Evolutionary conservation across 1,140 invertebrate genomes (phyloP), one percentile per base, ranked within the genome.

Genomic region (Drosophila bifasciata): DNA sequence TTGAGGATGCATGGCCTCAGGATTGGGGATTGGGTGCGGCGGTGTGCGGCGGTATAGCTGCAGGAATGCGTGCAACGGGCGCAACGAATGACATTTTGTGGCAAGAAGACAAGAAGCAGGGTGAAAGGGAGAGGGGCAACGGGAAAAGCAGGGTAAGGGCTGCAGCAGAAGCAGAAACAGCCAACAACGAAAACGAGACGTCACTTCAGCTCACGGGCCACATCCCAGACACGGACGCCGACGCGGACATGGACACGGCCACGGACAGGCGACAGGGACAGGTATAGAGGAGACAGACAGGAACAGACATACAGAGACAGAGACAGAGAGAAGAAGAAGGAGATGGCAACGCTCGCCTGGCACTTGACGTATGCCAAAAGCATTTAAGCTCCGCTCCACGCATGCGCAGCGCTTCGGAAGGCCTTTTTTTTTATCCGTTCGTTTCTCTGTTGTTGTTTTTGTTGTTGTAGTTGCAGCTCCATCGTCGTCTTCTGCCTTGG

Each of bases 331-430:
- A 39, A 11, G 16, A n/a, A 23, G 52, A 55, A 36, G 23, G 52
- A 15, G 23, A 53, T 28, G 32, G 32, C 32, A 11, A 36, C 32
- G 45, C 62, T 53, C 41, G 69, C 48, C 60, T 73, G 69, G 69
- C 75, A 79, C 76, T 79, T 78, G 76, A 78, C 76, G 76, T 78
- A 79, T 79, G 76, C 76, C 76, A 79, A 74, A 78, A 76, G 76
- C 76, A 79, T 79, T 79, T 79, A 78, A 78, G 76, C 69, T 78
- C 76, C 55, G 76, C 69, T 78, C 76, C 59, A 64, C 76, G 76
- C 76, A 79, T 74, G 76, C 76, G 76, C 76, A 77, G 64, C 63
- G 52, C 59, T 61, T 61, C 39, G 48, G 48, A 52, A 52, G 58
- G 58, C 32, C 43, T 60, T 60, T 60, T 60, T 59, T 60, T 60